Evolutionary conservation across 2,888 invertebrate species (phyloP).

Genomic region (Folsomia candida): DNA sequence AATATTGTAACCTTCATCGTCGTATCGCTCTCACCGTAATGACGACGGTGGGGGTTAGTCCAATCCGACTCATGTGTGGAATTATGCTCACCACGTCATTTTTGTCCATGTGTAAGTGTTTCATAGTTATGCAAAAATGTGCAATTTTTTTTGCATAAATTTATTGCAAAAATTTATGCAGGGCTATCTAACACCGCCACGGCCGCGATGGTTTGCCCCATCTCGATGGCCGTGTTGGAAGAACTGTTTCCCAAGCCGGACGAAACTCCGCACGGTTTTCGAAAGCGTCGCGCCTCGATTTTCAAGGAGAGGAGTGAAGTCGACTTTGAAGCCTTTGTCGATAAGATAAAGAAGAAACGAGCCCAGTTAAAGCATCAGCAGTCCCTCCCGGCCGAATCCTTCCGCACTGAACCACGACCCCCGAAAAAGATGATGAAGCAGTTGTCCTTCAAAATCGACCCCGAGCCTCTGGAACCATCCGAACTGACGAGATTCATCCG

Average conservation of each 20-base stretch:
- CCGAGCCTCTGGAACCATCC: background rate
- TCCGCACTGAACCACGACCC: background rate
- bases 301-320: constrained; percentile 31
- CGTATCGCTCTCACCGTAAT: constrained; percentile 56
- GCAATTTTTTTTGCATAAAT: too few relatives aligned
- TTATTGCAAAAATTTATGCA: too few relatives aligned
- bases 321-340: constrained; percentile 21
- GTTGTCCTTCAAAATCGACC: background rate
- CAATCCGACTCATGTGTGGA: constrained; percentile 25
- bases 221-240: constrained; percentile 78
- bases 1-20: constrained; percentile 58
- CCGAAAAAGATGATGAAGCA: background rate
- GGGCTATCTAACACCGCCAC: constrained; percentile 82
- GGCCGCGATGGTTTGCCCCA: constrained; percentile 91
- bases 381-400: background rate
- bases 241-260: constrained; percentile 60
- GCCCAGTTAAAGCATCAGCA: background rate
- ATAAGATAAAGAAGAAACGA: background rate
- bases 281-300: constrained; percentile 19
- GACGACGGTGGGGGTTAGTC: constrained; percentile 42
- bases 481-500: constrained; percentile 1
- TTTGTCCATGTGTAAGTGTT: constrained; percentile 80
- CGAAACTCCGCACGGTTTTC: constrained; percentile 2
- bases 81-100: constrained; percentile 56
- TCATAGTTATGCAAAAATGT: too few relatives aligned